Evolutionary conservation across 2,113 vertebrate genomes (phyloP).

Genomic region (Pachyramphus minor): DNA sequence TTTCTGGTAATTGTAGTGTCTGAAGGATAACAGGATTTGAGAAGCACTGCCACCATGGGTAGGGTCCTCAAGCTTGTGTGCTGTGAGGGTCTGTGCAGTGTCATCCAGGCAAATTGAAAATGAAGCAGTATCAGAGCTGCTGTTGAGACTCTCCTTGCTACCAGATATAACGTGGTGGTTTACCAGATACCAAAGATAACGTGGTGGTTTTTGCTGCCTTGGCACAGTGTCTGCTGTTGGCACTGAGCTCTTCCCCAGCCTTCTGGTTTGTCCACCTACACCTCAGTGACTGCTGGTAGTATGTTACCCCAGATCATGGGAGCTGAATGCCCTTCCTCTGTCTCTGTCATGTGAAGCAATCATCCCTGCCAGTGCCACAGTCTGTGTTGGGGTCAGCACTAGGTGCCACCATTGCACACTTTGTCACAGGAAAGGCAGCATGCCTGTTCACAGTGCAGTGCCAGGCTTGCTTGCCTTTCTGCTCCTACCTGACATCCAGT

Average conservation of each 20-base stretch:
- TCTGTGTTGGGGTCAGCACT: not conserved
- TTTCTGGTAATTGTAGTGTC: not conserved
- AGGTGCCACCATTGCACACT: not conserved
- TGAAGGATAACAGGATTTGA: not conserved
- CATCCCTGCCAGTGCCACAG: not conserved
- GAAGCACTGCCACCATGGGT: not conserved
- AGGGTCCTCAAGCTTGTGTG: not conserved
- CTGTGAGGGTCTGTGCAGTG: not conserved
- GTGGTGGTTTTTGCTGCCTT: not conserved
- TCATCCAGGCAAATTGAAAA: not conserved
- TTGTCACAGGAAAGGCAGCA: not conserved
- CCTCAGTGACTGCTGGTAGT: not conserved
- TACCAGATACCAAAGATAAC: not conserved
- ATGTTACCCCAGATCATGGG: not conserved
- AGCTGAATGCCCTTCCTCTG: not conserved
- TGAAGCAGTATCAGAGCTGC: not conserved
- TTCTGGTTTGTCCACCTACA: not conserved
- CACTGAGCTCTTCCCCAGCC: not conserved
- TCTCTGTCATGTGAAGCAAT: not conserved
- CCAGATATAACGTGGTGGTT: not conserved
- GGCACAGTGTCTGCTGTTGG: not conserved
- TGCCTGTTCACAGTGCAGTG: not conserved
- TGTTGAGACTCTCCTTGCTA: not conserved
- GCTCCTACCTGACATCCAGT: not conserved
- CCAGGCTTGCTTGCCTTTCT: not conserved